These are phyloP conservation scores for Drosophila ercepeae DNA, from an alignment of 1,140 invertebrate genomes.

Conservation along the genomic window DNA sequence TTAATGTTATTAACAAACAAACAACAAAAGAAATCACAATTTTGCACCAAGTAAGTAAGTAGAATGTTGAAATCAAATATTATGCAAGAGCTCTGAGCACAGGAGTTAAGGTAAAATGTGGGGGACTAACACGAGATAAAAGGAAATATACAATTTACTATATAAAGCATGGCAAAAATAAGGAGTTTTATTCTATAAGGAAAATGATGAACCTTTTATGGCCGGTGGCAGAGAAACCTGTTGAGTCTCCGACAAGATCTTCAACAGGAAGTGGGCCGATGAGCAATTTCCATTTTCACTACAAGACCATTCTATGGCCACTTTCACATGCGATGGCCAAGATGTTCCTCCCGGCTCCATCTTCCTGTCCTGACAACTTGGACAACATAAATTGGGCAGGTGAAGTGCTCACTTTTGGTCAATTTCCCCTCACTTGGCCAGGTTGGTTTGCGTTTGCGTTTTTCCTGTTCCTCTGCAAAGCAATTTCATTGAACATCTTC, in stretches of 20 bases:
- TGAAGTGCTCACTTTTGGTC: slow-evolving; percentile 78
- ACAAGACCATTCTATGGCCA: slow-evolving; percentile 52
- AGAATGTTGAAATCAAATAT: slow-evolving; percentile 64
- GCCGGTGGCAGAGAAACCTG: slow-evolving; percentile 13
- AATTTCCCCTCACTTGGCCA: slow-evolving; percentile 57
- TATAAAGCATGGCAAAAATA: slow-evolving; percentile 29
- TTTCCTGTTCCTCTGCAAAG: slow-evolving; percentile 12
- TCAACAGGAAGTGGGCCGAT: slow-evolving; percentile 58
- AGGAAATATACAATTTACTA: slow-evolving; percentile 50
- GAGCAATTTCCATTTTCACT: slow-evolving; percentile 64
- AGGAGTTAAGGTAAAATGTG: slow-evolving; percentile 44
- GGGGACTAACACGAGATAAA: slow-evolving; percentile 26
- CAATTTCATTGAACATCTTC: slow-evolving; percentile 74
- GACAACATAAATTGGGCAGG: slow-evolving; percentile 71
- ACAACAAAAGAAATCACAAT: slow-evolving; percentile 37
- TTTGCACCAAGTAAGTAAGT: slow-evolving; percentile 68
- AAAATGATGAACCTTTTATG: slow-evolving; percentile 9
- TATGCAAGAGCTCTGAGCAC: slow-evolving; percentile 36
- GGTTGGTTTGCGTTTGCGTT: slow-evolving; percentile 1
- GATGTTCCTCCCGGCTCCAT: slow-evolving; percentile 11
- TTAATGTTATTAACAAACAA: slow-evolving; percentile 54
- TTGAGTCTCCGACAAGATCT: slow-evolving; percentile 24
- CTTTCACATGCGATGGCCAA: slow-evolving; percentile 58
- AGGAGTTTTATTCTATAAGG: not conserved
- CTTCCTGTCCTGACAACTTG: slow-evolving; percentile 75